Conservation (phyloP, 2,888 invertebrate species). For the Cynaeus angustus region DNA sequence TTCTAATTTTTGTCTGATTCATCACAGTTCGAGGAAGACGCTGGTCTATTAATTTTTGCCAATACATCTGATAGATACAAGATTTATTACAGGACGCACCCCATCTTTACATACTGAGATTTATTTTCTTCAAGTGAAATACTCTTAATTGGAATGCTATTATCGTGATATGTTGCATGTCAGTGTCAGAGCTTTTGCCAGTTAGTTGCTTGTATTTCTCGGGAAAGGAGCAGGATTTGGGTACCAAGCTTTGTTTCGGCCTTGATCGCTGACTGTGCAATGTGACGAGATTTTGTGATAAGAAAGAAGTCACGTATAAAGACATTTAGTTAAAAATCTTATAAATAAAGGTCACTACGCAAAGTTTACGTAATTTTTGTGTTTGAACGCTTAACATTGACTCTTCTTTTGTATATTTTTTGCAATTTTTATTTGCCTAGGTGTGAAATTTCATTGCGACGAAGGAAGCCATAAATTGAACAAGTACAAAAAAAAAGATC, state of each 20-base stretch:
- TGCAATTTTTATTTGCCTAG: not conserved
- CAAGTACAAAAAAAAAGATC: not conserved
- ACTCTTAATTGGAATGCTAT: constrained; percentile 36
- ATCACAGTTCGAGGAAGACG: constrained; percentile 20
- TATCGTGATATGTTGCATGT: constrained; percentile 36
- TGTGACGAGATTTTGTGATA: not conserved
- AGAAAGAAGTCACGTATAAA: not conserved
- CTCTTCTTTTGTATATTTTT: not conserved
- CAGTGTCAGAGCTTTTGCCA: constrained; percentile 25
- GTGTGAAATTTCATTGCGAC: not conserved
- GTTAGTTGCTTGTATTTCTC: constrained; percentile 15
- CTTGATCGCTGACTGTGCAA: not conserved
- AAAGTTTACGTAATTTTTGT: too few species aligned
- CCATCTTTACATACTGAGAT: constrained; percentile 23
- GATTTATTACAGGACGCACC: constrained; percentile 21
- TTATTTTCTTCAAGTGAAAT: constrained; percentile 23
- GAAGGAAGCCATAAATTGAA: not conserved
- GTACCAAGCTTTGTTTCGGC: constrained; percentile 10
- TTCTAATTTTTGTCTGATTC: constrained; percentile 26
- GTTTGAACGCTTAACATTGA: too few species aligned
- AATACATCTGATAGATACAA: constrained; percentile 26
- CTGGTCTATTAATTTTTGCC: constrained; percentile 27
- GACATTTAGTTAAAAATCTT: not conserved
- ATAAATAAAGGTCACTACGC: not conserved
- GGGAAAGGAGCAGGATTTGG: constrained; percentile 14